Evolutionary conservation across 2,113 vertebrate genomes (phyloP), one percentile per base, ranked within the genome.

Genomic region (Bothrops jararaca): DNA sequence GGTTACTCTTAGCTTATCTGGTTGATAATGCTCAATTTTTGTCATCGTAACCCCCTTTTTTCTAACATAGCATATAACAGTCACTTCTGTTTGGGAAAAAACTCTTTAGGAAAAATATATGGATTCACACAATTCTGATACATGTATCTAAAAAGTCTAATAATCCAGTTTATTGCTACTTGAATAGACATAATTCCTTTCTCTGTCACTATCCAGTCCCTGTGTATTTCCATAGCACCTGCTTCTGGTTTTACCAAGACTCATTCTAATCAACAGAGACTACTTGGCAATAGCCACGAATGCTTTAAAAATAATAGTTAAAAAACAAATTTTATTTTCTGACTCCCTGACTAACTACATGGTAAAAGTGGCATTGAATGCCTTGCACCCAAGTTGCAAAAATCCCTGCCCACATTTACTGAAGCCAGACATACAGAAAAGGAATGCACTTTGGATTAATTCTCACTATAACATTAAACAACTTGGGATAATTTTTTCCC

Each of bases 381-480:
- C 97, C 97, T 98, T 97, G 97, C 97, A 97, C 97, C 97, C 97
- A 97, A 98, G 97, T 97, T 97, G 97, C 97, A 98, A 98, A 98
- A 98, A 97, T 94, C 96, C 96, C 98, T 98, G 98, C 98, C 97
- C 94, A 91, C 95, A 95, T 96, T 95, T 95, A 91, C 94, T 96
- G 95, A 94, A 97, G 98, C 97, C 98, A 98, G 98, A 97, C 95
- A 97, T 95, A 96, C 98, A 98, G 94, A 98, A 98, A 99, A 98
- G 98, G 98, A 99, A 99, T 99, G 98, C 98, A 99, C 98, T 99
- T 99, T 99, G 99, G 99, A 48, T 98, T 98, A 97, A 97, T 97
- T 97, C 97, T 97, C 97, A 97, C 96, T 97, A 98, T 95, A 98
- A 98, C 97, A 98, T 97, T 96, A 97, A 98, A 98, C 95, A 96